Evolutionary conservation across 2,113 vertebrate genomes (phyloP).

Genomic region (Lethenteron camtschaticum): DNA sequence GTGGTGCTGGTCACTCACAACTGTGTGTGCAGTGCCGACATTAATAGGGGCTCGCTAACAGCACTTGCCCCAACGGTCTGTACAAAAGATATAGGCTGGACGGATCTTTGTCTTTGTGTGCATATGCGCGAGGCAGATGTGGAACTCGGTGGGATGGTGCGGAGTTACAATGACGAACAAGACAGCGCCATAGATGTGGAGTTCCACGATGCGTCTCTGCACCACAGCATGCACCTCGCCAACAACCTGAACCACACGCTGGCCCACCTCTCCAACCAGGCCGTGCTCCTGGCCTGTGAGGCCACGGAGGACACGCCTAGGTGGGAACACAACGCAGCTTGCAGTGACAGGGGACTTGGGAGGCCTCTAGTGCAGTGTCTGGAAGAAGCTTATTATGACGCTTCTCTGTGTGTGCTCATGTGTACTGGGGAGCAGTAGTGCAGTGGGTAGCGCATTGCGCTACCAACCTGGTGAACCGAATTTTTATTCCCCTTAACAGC

Average conservation of each 20-base stretch:
- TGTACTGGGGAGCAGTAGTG: too few species aligned
- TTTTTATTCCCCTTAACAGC: too few species aligned
- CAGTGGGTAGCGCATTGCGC: too few species aligned
- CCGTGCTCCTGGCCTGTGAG: slow-evolving; percentile 56
- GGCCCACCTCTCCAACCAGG: slow-evolving; percentile 63
- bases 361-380: not conserved
- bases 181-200: slow-evolving; percentile 83
- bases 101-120: too few species aligned
- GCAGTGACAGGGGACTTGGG: too few species aligned
- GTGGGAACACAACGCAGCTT: slow-evolving; percentile 18
- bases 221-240: slow-evolving; percentile 70
- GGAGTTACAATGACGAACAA: slow-evolving; percentile 77
- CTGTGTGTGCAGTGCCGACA: too few species aligned
- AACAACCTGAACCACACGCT: slow-evolving; percentile 59
- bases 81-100: too few species aligned
- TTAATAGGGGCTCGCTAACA: too few species aligned
- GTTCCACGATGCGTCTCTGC: slow-evolving; percentile 68
- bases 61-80: too few species aligned
- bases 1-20: too few species aligned
- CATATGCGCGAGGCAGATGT: slow-evolving; percentile 28
- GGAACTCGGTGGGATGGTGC: slow-evolving; percentile 76
- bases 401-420: too few species aligned
- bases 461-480: too few species aligned
- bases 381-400: not conserved
- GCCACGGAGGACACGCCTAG: slow-evolving; percentile 55